phyloP scores from a whole-genome alignment of 2,888 invertebrate species.

The Xanthorhoe spadicearia region DNA sequence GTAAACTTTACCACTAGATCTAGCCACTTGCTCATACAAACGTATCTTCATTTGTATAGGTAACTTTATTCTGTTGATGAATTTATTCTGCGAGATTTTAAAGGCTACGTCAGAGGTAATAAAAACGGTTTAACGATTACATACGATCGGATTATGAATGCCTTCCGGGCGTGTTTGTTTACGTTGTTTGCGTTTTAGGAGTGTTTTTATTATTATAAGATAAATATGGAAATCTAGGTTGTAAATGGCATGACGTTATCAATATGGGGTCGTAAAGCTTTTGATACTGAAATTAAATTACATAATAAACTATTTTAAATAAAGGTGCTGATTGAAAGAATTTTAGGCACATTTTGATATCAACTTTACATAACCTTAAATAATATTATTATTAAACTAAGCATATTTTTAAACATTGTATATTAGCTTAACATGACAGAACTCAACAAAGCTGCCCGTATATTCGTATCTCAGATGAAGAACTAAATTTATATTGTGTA shows the following conservation, averaged over 20 bases:
- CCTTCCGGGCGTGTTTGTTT: conserved; percentile 6
- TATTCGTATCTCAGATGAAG: no score
- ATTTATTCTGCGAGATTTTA: neutral
- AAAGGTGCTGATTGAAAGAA: no score
- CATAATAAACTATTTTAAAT: no score
- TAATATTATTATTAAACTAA: no score
- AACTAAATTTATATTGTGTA: no score
- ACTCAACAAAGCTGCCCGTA: no score
- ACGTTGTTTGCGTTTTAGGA: neutral
- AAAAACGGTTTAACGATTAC: conserved; percentile 41
- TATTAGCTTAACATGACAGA: no score
- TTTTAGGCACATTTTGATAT: no score
- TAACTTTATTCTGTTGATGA: neutral
- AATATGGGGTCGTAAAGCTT: neutral
- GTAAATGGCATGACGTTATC: neutral
- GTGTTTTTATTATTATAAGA: neutral
- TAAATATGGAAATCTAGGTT: neutral
- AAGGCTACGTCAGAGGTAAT: conserved; percentile 23
- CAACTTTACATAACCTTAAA: no score
- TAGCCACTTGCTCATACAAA: no score
- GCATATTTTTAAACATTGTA: no score
- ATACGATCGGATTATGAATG: conserved; percentile 45
- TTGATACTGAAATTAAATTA: neutral
- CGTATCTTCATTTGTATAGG: neutral
- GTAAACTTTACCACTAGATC: no score